Conservation (phyloP, 2,797 vertebrate species). For the Pantherophis vulpinus region DNA sequence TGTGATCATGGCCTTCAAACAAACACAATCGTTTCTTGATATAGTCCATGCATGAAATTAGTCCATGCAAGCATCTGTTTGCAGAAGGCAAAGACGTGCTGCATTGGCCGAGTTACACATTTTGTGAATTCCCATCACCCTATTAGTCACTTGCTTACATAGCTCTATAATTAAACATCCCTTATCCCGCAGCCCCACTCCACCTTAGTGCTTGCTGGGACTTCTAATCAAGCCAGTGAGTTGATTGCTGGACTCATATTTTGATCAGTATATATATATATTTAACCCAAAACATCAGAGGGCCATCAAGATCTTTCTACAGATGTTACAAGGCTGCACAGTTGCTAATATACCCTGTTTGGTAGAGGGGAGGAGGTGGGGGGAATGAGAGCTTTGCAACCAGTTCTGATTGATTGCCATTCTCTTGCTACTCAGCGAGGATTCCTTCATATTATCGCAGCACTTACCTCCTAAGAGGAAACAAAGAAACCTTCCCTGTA, state of each 20-base stretch:
- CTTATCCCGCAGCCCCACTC: neutral
- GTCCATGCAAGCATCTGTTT: neutral
- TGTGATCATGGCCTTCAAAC: neutral
- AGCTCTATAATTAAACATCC: conserved; percentile 19
- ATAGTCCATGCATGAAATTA: neutral
- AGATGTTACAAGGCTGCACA: conserved; percentile 32
- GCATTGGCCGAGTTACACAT: neutral
- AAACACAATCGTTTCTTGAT: neutral
- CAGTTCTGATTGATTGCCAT: conserved; percentile 23
- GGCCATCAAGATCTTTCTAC: conserved; percentile 31
- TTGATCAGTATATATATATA: conserved; percentile 9
- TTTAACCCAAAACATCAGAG: conserved; percentile 26
- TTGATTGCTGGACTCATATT: conserved; percentile 18
- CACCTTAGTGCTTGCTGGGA: neutral
- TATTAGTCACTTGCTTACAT: conserved; percentile 7
- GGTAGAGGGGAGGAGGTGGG: neutral
- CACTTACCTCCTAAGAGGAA: conserved; percentile 23
- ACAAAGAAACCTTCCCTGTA: conserved; percentile 21
- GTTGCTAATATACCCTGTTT: conserved; percentile 17
- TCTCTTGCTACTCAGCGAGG: conserved; percentile 19
- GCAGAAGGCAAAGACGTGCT: neutral
- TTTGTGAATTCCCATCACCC: neutral
- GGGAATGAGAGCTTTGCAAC: conserved; percentile 16
- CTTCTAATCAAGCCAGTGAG: neutral
- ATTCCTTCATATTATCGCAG: conserved; percentile 35